These are phyloP conservation scores for Cottus gobio DNA, from an alignment of 2,113 vertebrate genomes.

Conservation along the genomic window DNA sequence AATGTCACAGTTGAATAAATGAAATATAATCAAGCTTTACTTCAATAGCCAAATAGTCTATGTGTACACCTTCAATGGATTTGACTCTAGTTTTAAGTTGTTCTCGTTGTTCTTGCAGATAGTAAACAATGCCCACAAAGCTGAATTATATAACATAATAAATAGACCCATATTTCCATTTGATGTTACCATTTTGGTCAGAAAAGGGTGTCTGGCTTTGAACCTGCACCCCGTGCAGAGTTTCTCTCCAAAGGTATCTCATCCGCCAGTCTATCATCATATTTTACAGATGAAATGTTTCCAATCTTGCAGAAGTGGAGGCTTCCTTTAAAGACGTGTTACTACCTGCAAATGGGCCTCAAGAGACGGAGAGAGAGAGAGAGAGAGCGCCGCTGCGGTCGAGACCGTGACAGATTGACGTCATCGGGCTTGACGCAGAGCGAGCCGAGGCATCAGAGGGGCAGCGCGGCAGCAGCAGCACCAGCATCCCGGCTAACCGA, in stretches of 20 bases:
- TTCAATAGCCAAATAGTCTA: background rate
- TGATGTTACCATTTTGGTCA: background rate
- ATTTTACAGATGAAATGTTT: background rate
- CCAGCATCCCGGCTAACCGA: slow-evolving; percentile 56
- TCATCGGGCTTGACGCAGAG: slow-evolving; percentile 80
- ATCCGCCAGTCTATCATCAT: background rate
- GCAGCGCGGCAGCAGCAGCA: slow-evolving; percentile 58
- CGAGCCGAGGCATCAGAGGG: slow-evolving; percentile 43
- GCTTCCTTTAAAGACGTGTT: slow-evolving; percentile 11
- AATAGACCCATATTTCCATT: background rate
- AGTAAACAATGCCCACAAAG: background rate
- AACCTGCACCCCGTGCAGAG: background rate
- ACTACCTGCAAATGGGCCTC: slow-evolving; percentile 40
- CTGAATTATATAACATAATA: background rate
- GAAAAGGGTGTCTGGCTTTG: background rate
- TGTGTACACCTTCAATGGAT: background rate
- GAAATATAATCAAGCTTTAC: background rate
- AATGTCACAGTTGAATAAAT: background rate
- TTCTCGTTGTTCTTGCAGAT: background rate
- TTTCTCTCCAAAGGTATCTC: background rate
- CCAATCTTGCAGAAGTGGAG: background rate
- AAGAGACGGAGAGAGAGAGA: slow-evolving; percentile 38
- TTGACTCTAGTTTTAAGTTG: background rate
- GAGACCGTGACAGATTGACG: slow-evolving; percentile 76
- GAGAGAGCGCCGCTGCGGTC: slow-evolving; percentile 46